Base-by-base conservation (phyloP, 2,888 invertebrate species). In the Lacanobia oleracea region DNA sequence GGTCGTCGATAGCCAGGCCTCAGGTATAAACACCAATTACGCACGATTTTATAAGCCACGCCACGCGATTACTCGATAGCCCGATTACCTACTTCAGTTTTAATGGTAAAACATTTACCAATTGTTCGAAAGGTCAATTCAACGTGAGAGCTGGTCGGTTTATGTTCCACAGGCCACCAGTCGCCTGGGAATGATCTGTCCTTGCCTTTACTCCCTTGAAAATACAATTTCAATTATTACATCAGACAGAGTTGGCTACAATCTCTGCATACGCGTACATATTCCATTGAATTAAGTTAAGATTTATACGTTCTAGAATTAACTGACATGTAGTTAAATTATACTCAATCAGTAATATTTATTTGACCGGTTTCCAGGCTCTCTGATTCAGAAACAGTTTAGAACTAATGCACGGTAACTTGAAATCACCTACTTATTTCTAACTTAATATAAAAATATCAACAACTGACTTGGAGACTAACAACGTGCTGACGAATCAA, bases 11-110 rank as follows among this genome's bases (percentile, higher is more conserved):
- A 75, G 77, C 77, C 84, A 85, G 77, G 82, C 85, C 78, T 79
- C 84, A 85, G 77, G 82, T 86, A 85, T 78, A 87, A 76, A 82
- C 69, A 78, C 77, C 81, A 84, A 88, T 88, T 82, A 87, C 79
- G 72, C 76, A 82, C 77, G 75, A 80, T 84, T 85, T 85, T 86
- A 86, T 81, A 72, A 79, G 68, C 79, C 65, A 77, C 53, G 60
- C 63, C 65, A 77, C 59, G 60, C 65, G 79, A 75, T 82, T 77
- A 70, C 75, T 77, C 75, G 82, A 84, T 87, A 86, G 76, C 85
- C 80, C 77, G 82, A 83, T 86, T 82, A 79, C 85, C 81, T 76
- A 84, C 73, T 81, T 85, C 70, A 70, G 63, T 75, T 75, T 79
- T 79, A 81, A 86, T 81, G 74, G 72, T 77, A 27, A 62, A 81